Base-by-base conservation (phyloP, 2,888 invertebrate genomes). In the Macrophya alboannulata region DNA sequence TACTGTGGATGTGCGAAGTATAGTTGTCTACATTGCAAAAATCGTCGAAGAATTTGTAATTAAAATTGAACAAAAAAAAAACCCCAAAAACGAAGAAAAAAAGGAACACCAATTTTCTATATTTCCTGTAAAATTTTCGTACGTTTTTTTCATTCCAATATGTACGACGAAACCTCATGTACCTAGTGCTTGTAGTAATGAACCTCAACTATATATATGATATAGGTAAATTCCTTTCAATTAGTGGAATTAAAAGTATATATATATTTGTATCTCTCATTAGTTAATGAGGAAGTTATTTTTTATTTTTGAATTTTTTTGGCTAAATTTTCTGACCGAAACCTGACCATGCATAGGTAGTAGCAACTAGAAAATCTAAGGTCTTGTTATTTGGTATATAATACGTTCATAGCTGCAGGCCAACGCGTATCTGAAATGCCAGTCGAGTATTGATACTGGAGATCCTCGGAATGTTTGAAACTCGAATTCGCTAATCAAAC, bases 391-490 rank as follows among this genome's bases (percentile, higher is more conserved):
- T 37, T 17, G 37, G n/a, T n/a, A n/a, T n/a, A n/a, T n/a, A n/a
- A 25, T 6, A 37, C 68, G 37, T 17, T 62, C 37, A 51, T 68
- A 31, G 68, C 6, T 31, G 15, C 37, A 68, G 68, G 6, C 6
- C 6, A 37, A 68, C 68, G 68, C n/a, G 72, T 43, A 72, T 4
- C 40, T 31, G n/a, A 21, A 45, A 74, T 17, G 9, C 43, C 72
- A 45, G 43, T 74, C 9, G 10, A 21, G 45, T 45, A 45, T 21
- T 31, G 72, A 45, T 21, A 45, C 72, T 21, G n/a, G 43, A 74
- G 77, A 51, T 55, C n/a, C 25, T 77, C 77, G 77, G 77, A 77
- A 77, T 77, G 77, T 77, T 55, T 31, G 77, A 55, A 77, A 55
- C 55, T 77, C 43, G 55, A 40, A 25, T 77, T 55, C 55, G 77